These are phyloP conservation scores for Sciurus carolinensis DNA, from an alignment of 2,797 vertebrate species.

Conservation along the genomic window DNA sequence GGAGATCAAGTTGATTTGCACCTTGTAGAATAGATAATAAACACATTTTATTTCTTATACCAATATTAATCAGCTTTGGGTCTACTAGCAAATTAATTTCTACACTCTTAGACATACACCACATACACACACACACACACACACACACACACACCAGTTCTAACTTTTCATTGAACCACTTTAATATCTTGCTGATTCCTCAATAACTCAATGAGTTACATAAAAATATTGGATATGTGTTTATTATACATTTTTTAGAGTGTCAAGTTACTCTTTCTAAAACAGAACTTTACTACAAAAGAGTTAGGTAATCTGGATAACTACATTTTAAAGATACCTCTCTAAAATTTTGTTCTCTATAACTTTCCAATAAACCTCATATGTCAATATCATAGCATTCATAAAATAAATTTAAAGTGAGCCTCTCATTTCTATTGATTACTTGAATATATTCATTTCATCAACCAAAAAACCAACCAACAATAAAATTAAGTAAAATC, in stretches of 20 bases:
- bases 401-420: conserved; percentile 32
- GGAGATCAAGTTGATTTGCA: neutral
- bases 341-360: neutral
- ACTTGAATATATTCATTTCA: neutral
- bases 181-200: neutral
- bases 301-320: neutral
- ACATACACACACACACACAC: neutral
- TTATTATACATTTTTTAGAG: conserved; percentile 15
- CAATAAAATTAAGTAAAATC: neutral
- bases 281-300: neutral
- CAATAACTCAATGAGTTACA: neutral
- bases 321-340: neutral
- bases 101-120: neutral
- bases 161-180: neutral
- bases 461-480: neutral
- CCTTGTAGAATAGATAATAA: neutral
- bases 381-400: neutral
- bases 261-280: neutral
- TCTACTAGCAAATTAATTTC: neutral
- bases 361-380: neutral
- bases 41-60: neutral
- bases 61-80: neutral
- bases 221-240: neutral
- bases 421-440: neutral
- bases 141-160: neutral